Base-by-base conservation (phyloP, 2,797 vertebrate species). In the Sciurus carolinensis region DNA sequence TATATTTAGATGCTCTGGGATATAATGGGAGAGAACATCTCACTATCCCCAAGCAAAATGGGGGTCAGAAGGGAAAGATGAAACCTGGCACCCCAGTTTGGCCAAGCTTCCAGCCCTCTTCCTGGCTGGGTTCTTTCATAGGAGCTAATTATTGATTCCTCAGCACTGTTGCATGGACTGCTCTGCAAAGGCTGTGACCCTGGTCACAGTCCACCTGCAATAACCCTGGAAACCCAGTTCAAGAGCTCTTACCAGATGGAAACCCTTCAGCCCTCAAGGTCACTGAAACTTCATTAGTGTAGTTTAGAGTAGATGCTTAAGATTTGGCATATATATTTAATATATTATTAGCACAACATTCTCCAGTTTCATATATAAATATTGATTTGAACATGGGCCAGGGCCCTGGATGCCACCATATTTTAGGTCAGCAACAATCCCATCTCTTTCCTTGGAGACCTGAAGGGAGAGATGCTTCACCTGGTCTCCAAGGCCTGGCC, bases 401-500 rank as follows among this genome's bases (percentile, higher is more conserved):
- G 36, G 36, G 36, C 36, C 36, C 36, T 36, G 36, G 36, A 36
- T 36, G 36, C 36, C 36, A 36, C 36, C 36, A 36, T 36, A 36
- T 36, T 36, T 36, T 36, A 36, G 36, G 36, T 36, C 36, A 36
- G 36, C 36, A 36, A 36, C 36, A 36, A 36, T 36, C 36, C 36
- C 36, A 36, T 36, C 36, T 36, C 36, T 36, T 36, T 98, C 95
- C 92, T 99, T 99, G 5, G 98, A 97, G 91, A 99, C 98, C 66
- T 99, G 99, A 62, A 99, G 98, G 94, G 99, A 99, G 93, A 99
- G 99, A 72, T 99, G 99, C 98, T 99, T 99, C 98, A 99, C 71
- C 98, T 98, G 15, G 98, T 98, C 87, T 99, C 99, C 98, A 99
- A 30, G 95, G 97, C 98, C 98, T 97, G 98, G 98, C 97, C 98